A percentile compares a stretch with the other conserved stretches of the same genome.
Conservation (phyloP, 1,140 invertebrate genomes). For the Babylonia areolata region DNA sequence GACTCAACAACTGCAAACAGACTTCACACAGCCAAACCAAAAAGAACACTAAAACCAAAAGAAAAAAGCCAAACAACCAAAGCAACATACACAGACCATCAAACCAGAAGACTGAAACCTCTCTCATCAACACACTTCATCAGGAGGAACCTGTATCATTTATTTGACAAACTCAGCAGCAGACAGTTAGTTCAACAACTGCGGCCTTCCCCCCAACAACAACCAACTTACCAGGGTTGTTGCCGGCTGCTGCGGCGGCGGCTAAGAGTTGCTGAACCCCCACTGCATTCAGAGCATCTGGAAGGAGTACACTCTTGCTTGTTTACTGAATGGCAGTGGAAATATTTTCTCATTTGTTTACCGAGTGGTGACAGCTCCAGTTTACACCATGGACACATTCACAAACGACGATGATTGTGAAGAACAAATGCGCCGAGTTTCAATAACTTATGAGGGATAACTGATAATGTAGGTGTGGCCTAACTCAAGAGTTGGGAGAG, state of each 20-base stretch:
- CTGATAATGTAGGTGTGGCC: too few species aligned
- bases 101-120: not conserved
- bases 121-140: too few species aligned
- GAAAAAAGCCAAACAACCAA: not conserved
- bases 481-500: too few species aligned
- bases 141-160: too few species aligned
- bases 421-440: too few species aligned
- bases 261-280: conserved; percentile 76
- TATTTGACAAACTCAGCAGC: too few species aligned
- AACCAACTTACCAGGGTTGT: conserved; percentile 70
- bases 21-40: not conserved
- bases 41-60: not conserved
- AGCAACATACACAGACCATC: not conserved
- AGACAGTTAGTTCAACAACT: not conserved
- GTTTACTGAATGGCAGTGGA: not conserved
- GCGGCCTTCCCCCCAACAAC: conserved; percentile 21
- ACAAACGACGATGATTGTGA: too few species aligned
- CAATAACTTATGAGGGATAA: too few species aligned
- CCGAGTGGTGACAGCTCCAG: not conserved
- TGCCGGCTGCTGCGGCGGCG: conserved; percentile 80
- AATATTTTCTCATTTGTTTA: not conserved
- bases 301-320: conserved; percentile 36
- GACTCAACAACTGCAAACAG: not conserved
- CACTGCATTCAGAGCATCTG: conserved; percentile 70
- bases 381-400: not conserved